Percentiles rank a stretch among this genome's conserved stretches.
Conservation (phyloP, 2,888 invertebrate genomes). For the Neoascia interrupta region DNA sequence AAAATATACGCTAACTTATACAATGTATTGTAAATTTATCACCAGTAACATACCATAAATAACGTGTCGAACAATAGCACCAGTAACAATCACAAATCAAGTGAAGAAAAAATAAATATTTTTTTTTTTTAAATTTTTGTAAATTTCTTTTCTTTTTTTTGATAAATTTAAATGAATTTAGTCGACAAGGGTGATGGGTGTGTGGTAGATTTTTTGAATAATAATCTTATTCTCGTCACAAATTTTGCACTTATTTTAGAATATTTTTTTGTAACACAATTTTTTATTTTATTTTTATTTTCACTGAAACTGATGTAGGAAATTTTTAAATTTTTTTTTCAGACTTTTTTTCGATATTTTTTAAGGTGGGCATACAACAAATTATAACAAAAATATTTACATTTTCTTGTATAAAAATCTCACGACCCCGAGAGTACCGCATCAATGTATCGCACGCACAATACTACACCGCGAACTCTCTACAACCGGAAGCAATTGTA, state of each 20-base stretch:
- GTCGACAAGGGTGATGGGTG: too few relatives aligned
- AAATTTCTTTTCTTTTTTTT: slow-evolving; percentile 16
- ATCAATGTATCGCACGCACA: slow-evolving; percentile 46
- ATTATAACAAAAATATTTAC: slow-evolving; percentile 53
- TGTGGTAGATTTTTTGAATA: too few relatives aligned
- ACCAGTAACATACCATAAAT: slow-evolving; percentile 66
- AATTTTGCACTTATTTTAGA: slow-evolving; percentile 8
- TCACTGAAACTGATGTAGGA: slow-evolving; percentile 25
- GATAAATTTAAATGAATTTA: background rate
- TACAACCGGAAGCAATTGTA: slow-evolving; percentile 67
- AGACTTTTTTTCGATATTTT: slow-evolving; percentile 8
- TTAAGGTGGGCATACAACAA: background rate
- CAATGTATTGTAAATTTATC: slow-evolving; percentile 46
- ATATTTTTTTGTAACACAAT: background rate
- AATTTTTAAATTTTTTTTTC: slow-evolving; percentile 7
- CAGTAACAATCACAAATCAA: slow-evolving; percentile 59
- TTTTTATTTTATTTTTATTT: slow-evolving; percentile 10
- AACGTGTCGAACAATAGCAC: slow-evolving; percentile 66
- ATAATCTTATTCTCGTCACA: slow-evolving; percentile 43
- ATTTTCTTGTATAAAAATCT: slow-evolving; percentile 47
- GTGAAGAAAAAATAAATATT: slow-evolving; percentile 4
- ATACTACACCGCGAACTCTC: slow-evolving; percentile 47
- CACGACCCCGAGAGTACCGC: slow-evolving; percentile 45
- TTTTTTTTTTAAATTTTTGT: slow-evolving; percentile 12
- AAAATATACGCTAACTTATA: background rate